These are phyloP conservation scores for Cuculus canorus DNA, from an alignment of 2,797 vertebrate genomes.

Conservation along the genomic window DNA sequence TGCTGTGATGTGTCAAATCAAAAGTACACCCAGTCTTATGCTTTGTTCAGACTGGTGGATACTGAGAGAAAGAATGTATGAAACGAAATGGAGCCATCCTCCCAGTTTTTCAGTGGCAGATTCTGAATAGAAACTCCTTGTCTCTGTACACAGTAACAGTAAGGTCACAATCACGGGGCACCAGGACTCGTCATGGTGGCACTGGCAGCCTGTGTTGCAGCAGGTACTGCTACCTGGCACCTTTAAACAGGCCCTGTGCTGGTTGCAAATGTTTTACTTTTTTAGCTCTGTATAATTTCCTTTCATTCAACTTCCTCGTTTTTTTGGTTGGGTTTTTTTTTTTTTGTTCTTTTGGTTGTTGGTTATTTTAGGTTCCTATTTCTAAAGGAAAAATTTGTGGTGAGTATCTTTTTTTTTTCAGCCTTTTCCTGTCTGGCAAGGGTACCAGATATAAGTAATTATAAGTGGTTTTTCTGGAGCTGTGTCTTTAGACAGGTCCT, in stretches of 20 bases:
- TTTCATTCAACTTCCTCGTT: neutral
- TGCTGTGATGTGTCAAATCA: neutral
- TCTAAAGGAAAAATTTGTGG: constrained; percentile 11
- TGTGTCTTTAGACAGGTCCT: neutral
- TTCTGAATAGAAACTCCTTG: neutral
- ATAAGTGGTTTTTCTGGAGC: neutral
- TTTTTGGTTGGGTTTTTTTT: neutral
- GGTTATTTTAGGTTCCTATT: neutral
- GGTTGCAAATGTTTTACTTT: neutral
- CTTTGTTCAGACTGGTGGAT: neutral
- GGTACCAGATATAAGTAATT: neutral
- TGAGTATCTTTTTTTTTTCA: neutral
- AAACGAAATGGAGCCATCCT: neutral
- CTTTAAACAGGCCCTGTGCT: neutral
- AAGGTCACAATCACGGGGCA: neutral
- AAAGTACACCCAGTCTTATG: neutral
- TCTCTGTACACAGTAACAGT: fast-evolving
- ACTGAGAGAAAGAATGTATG: neutral
- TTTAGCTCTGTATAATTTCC: neutral
- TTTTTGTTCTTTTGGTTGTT: neutral
- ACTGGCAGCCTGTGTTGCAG: neutral
- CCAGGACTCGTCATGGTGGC: neutral
- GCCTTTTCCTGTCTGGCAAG: constrained; percentile 5
- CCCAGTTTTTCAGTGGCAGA: neutral
- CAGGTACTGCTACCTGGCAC: neutral